Evolutionary conservation across 1,140 invertebrate species (phyloP).

Genomic region (Platyura marginata): DNA sequence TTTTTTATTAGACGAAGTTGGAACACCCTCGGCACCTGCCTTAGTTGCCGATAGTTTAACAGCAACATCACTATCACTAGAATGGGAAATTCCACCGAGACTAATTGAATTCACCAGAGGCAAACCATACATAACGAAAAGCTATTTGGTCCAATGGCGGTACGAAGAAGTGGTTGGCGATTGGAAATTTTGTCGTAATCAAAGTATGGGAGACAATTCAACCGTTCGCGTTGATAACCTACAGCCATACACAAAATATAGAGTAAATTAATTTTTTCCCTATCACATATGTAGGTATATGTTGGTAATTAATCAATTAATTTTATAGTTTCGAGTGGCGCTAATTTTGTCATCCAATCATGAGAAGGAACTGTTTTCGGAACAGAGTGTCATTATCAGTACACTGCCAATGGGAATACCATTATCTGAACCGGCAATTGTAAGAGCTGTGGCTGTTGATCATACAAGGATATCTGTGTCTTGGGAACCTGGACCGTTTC

Average conservation of each 20-base stretch:
- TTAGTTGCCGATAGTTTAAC: constrained; percentile 5
- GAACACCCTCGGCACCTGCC: constrained; percentile 24
- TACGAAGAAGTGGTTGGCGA: constrained; percentile 45
- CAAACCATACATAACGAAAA: constrained; percentile 27
- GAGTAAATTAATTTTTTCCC: constrained; percentile 32
- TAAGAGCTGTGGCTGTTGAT: constrained; percentile 62
- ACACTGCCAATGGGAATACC: constrained; percentile 56
- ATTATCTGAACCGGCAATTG: constrained; percentile 46
- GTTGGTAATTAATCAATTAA: background rate
- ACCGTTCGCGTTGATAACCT: constrained; percentile 53
- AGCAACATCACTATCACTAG: constrained; percentile 23
- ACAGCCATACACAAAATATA: constrained; percentile 74
- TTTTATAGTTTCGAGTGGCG: constrained; percentile 62
- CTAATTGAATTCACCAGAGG: constrained; percentile 19
- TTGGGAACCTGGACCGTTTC: constrained; percentile 72
- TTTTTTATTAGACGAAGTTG: constrained; percentile 47
- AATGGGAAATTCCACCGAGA: constrained; percentile 42
- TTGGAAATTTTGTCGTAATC: constrained; percentile 62
- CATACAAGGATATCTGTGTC: constrained; percentile 65
- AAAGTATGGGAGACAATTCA: constrained; percentile 26
- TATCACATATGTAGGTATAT: background rate
- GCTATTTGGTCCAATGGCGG: constrained; percentile 49
- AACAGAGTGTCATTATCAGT: constrained; percentile 59
- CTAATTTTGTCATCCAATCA: constrained; percentile 43
- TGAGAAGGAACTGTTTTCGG: constrained; percentile 55